These are phyloP conservation scores for Valencia hispanica DNA, from an alignment of 2,797 vertebrate genomes.

Conservation along the genomic window DNA sequence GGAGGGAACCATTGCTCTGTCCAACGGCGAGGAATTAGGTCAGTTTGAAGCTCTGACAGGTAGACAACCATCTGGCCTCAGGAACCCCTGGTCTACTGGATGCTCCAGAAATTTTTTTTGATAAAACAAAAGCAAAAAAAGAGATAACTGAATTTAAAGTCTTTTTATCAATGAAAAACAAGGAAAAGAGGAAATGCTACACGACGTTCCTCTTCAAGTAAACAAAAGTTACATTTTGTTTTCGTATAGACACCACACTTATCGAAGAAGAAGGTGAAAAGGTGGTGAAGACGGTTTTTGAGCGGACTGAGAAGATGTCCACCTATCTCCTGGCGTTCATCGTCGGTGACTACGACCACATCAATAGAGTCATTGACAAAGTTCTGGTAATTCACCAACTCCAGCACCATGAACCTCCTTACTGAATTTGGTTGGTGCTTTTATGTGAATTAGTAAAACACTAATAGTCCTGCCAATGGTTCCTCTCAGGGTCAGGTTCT, in stretches of 20 bases:
- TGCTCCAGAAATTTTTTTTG: not conserved
- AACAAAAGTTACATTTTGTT: not conserved
- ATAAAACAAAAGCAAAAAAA: not conserved
- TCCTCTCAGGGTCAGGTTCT: not conserved
- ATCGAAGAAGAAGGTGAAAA: rapidly evolving
- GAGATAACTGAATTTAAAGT: not conserved
- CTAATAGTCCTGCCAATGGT: not conserved
- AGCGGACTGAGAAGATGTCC: slow-evolving; percentile 87
- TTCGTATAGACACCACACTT: slow-evolving; percentile 37
- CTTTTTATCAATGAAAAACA: not conserved
- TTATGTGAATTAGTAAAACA: not conserved
- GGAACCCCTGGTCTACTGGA: not conserved
- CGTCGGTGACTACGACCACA: slow-evolving; percentile 77
- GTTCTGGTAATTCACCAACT: slow-evolving; percentile 72
- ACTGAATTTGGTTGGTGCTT: not conserved
- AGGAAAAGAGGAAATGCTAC: not conserved
- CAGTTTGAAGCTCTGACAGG: slow-evolving; percentile 30
- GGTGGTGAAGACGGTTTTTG: slow-evolving; percentile 71
- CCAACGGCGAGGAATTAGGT: slow-evolving; percentile 85
- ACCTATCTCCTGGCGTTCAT: slow-evolving; percentile 95
- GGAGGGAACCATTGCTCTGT: slow-evolving; percentile 67
- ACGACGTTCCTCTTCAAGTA: not conserved
- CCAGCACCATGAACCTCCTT: not conserved
- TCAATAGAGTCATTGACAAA: rapidly evolving
- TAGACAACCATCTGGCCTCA: not conserved